A percentile compares a stretch with the other conserved stretches of the same genome.
Conservation (phyloP, 1,140 invertebrate genomes). For the Apis mellifera region DNA sequence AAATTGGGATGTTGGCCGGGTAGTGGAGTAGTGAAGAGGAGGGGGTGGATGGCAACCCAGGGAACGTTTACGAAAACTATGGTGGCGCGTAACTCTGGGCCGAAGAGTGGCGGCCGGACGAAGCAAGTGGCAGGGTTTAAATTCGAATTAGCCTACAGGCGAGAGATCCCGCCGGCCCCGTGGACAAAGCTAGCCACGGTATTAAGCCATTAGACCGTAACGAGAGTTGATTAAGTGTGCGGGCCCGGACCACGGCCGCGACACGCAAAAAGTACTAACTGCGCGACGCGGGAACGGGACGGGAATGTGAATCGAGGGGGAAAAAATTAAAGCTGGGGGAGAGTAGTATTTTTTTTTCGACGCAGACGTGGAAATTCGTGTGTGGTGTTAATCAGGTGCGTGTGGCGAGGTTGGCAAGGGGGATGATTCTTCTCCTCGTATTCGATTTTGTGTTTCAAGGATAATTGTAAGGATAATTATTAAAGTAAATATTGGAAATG, state of each 20-base stretch:
- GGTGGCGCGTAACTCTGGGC: conserved; percentile 34
- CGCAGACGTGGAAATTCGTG: background rate
- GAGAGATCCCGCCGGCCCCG: conserved; percentile 33
- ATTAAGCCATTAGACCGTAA: conserved; percentile 68
- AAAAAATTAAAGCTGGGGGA: conserved; percentile 13
- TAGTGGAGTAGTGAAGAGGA: background rate
- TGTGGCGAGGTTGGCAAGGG: conserved; percentile 15
- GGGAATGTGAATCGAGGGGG: conserved; percentile 10
- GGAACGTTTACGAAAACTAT: conserved; percentile 47
- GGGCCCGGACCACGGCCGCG: conserved; percentile 24
- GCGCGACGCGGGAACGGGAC: background rate
- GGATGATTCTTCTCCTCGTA: conserved; percentile 1
- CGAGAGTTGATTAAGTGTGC: conserved; percentile 66
- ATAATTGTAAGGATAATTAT: too few relatives aligned
- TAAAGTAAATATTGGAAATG: too few relatives aligned
- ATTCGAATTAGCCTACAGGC: conserved; percentile 59
- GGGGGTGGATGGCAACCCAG: background rate
- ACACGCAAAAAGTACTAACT: conserved; percentile 37
- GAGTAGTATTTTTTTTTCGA: background rate
- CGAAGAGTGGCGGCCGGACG: conserved; percentile 48
- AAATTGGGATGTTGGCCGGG: background rate
- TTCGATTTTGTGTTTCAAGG: background rate
- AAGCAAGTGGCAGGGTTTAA: conserved; percentile 57
- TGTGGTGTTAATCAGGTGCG: conserved; percentile 36
- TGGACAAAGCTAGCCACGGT: conserved; percentile 61